Evolutionary conservation across 2,113 vertebrate species (phyloP).

Genomic region (Bothrops jararaca): DNA sequence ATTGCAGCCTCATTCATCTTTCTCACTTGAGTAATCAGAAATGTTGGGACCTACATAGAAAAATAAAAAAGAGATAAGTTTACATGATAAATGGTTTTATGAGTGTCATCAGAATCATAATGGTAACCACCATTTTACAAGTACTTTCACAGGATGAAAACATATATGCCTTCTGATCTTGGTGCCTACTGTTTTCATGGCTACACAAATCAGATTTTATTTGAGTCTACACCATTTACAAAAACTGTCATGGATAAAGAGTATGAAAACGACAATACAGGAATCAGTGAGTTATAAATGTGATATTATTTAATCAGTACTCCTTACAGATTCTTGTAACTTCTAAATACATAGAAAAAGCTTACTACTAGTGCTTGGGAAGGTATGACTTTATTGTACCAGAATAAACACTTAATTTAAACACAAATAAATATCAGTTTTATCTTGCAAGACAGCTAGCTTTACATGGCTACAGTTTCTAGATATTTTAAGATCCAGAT

Average conservation of each 20-base stretch:
- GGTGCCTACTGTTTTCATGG: neutral
- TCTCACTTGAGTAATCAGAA: slow-evolving; percentile 88
- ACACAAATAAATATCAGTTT: neutral
- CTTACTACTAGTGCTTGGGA: neutral
- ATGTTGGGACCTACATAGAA: slow-evolving; percentile 81
- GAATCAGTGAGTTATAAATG: neutral
- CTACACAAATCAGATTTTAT: neutral
- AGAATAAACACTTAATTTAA: neutral
- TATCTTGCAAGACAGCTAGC: neutral
- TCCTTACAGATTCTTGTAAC: neutral
- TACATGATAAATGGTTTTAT: neutral
- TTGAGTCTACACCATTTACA: neutral
- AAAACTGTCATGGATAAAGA: neutral
- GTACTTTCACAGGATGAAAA: neutral
- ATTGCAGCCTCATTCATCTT: slow-evolving; percentile 86
- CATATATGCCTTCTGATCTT: neutral
- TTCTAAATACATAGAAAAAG: neutral
- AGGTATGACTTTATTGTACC: neutral
- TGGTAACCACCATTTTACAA: neutral
- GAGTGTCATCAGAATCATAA: fast-evolving
- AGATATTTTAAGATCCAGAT: neutral
- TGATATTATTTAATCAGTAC: neutral
- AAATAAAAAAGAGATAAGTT: slow-evolving; percentile 13
- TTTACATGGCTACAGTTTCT: neutral
- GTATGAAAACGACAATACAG: neutral